Evolutionary conservation across 2,797 vertebrate species (phyloP), one percentile per base, ranked within the genome.

Genomic region (Sebastes paucispinis): DNA sequence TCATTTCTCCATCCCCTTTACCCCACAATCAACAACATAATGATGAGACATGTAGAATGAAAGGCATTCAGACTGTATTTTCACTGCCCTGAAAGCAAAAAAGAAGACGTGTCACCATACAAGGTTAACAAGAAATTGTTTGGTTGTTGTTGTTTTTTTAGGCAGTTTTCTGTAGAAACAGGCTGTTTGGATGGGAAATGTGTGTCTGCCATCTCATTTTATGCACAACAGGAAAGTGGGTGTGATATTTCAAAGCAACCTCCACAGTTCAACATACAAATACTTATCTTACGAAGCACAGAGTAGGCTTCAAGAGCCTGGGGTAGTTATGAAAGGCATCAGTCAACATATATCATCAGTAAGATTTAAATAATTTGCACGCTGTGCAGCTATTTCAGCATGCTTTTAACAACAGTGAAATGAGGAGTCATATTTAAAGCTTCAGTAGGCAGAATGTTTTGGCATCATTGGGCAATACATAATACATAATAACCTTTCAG

Each of bases 21-120:
- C 82, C 47, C 59, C 57, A 85, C 89, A 94, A 93, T 95, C 93
- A 94, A 93, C 88, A 91, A 90, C 87, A 88, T 89, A 89, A 90
- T 82, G 89, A 92, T 86, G 85, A 92, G 87, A 89, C 85, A 74
- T 84, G 80, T 82, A 69, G 87, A 91, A 87, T 87, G 80, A 89
- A 91, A 88, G 87, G 69, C 84, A 65, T 80, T 85, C 78, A 82
- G 75, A 88, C 86, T 80, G 76, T 86, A 82, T 88, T 86, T 80
- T 83, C 70, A 79, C 75, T 69, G 79, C 71, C 79, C 81, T 10
- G 36, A 75, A 69, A 89, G 85, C 80, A 76, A 82, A 82, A 82
- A 74, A 72, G 57, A 69, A 81, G 85, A 74, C 54, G 50, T 81
- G 77, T 87, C 69, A 2, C 66, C 58, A 65, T 59, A 75, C 75